Percentiles rank a stretch among this genome's conserved stretches.
Evolutionary conservation across 2,888 invertebrate genomes (phyloP).

Genomic region (Choristoneura rosaceana): DNA sequence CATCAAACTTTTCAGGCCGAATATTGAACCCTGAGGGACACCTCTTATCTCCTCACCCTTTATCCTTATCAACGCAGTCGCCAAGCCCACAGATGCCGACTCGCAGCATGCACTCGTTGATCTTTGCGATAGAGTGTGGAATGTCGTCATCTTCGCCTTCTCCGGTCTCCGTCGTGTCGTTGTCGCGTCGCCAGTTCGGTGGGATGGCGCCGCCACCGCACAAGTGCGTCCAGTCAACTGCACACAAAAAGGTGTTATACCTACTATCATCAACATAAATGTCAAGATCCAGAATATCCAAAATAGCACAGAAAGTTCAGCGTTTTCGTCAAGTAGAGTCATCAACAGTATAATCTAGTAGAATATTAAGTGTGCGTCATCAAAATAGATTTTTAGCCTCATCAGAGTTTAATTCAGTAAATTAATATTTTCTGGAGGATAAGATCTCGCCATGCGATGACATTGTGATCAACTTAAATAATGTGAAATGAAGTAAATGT

Average conservation of each 20-base stretch:
- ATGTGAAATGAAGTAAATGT: too few relatives aligned
- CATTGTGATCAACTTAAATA: too few relatives aligned
- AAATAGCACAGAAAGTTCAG: too few relatives aligned
- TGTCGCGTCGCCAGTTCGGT: constrained; percentile 74
- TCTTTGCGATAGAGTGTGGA: constrained; percentile 71
- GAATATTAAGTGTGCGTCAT: too few relatives aligned
- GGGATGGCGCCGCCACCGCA: constrained; percentile 80
- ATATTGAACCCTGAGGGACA: neutral
- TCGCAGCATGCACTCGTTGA: constrained; percentile 91
- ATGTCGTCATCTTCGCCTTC: constrained; percentile 48
- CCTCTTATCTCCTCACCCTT: constrained; percentile 77
- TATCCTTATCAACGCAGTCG: constrained; percentile 89
- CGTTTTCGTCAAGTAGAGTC: too few relatives aligned
- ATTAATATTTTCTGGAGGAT: too few relatives aligned
- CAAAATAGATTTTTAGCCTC: too few relatives aligned
- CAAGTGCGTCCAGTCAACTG: constrained; percentile 87
- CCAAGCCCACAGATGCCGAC: constrained; percentile 91
- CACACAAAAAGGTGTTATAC: constrained; percentile 35
- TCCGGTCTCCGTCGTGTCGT: constrained; percentile 55
- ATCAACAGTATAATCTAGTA: too few relatives aligned
- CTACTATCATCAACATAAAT: neutral
- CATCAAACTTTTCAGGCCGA: neutral
- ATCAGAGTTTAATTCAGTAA: too few relatives aligned
- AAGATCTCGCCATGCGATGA: too few relatives aligned
- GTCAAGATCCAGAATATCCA: neutral